Percentiles rank a stretch among this genome's conserved stretches.
These are phyloP conservation scores for Tetragnatha montana DNA, from an alignment of 2,888 invertebrate genomes.

Conservation along the genomic window DNA sequence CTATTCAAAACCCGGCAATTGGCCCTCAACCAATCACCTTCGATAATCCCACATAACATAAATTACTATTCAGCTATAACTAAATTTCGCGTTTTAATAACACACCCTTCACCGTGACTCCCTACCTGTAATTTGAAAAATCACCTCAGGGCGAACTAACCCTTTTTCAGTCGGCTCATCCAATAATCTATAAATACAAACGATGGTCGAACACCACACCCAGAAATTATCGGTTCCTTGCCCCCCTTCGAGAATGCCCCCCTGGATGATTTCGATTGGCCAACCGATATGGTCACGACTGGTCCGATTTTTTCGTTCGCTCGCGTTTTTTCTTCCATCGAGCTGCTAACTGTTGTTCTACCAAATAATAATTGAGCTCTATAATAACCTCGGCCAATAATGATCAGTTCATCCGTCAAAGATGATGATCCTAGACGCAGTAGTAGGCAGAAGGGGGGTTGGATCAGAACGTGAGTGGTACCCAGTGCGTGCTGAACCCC, in stretches of 20 bases:
- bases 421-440: constrained; percentile 47
- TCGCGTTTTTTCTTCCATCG: constrained; percentile 13
- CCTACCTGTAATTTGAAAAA: not conserved
- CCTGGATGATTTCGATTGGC: constrained; percentile 30
- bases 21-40: not conserved
- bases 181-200: not conserved
- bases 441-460: constrained; percentile 13
- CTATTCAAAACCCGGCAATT: not conserved
- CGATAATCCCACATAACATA: not conserved
- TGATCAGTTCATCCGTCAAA: constrained; percentile 43
- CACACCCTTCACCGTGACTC: not conserved
- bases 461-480: constrained; percentile 15
- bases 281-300: constrained; percentile 54
- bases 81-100: not conserved
- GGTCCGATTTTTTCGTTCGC: not conserved
- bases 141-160: not conserved
- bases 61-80: not conserved
- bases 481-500: constrained; percentile 25
- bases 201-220: constrained; percentile 18
- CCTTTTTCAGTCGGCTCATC: not conserved
- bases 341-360: constrained; percentile 21
- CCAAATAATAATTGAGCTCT: constrained; percentile 40
- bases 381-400: constrained; percentile 27
- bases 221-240: constrained; percentile 16
- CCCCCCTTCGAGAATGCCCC: constrained; percentile 11